These are phyloP conservation scores for Cercopithecus petaurista DNA, from an alignment of 2,797 vertebrate genomes.

Conservation along the genomic window DNA sequence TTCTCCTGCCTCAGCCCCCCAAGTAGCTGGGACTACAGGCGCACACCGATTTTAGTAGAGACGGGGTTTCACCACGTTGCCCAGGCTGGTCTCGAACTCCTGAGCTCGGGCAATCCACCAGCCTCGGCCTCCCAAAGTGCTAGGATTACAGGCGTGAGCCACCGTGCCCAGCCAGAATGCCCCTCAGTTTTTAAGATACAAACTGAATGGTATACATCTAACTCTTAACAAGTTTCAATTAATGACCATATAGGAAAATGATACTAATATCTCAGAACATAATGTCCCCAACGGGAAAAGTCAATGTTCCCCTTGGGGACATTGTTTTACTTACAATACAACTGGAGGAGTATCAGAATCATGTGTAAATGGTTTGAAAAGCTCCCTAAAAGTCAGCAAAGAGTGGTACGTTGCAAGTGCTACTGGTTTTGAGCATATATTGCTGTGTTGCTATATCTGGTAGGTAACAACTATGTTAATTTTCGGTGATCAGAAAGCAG, in stretches of 20 bases:
- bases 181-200: background rate
- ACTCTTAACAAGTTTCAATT: background rate
- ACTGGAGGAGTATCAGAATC: background rate
- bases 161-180: background rate
- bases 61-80: too few species aligned
- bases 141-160: too few species aligned
- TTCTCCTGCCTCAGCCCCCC: too few species aligned
- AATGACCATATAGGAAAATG: background rate
- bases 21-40: too few species aligned
- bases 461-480: background rate
- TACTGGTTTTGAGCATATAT: background rate
- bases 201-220: background rate
- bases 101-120: too few species aligned
- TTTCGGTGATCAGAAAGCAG: background rate
- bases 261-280: background rate
- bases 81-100: too few species aligned
- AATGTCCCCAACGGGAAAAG: background rate
- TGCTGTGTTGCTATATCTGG: background rate
- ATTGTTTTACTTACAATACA: background rate
- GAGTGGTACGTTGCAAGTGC: fast-evolving
- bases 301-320: too few species aligned
- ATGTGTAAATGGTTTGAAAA: background rate
- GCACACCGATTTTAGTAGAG: too few species aligned
- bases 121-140: too few species aligned
- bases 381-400: background rate